A percentile compares a stretch with the other conserved stretches of the same genome.
Evolutionary conservation across 2,888 invertebrate genomes (phyloP).

Genomic region (Microctonus aethiopoides): DNA sequence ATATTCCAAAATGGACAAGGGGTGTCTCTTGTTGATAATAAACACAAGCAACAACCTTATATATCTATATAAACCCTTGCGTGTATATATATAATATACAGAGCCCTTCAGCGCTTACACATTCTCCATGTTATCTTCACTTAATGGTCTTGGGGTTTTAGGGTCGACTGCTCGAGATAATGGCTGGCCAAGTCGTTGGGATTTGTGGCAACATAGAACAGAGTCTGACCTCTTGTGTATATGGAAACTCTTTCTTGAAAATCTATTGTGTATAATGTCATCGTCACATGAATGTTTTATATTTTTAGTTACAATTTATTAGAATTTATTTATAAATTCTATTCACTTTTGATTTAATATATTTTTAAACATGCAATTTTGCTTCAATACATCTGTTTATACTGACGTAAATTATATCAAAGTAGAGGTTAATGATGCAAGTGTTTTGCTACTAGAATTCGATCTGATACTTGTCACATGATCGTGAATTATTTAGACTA

Average conservation of each 20-base stretch:
- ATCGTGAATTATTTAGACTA: not conserved
- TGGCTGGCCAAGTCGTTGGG: constrained; percentile 4
- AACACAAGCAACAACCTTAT: constrained; percentile 1
- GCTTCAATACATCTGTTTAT: not conserved
- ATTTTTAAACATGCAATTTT: no score
- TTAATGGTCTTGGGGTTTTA: constrained; percentile 22
- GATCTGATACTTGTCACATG: not conserved
- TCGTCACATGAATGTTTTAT: no score
- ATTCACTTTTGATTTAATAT: no score
- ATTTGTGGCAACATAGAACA: not conserved
- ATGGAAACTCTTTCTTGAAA: not conserved
- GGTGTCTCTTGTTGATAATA: constrained; percentile 23
- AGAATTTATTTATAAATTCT: no score
- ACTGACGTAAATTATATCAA: not conserved
- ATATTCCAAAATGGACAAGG: not conserved
- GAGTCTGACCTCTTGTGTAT: not conserved
- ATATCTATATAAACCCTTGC: not conserved
- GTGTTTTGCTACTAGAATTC: not conserved
- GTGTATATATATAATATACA: not conserved
- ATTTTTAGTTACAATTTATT: no score
- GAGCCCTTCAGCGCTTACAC: constrained; percentile 1
- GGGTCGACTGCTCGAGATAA: constrained; percentile 26
- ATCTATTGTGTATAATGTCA: not conserved
- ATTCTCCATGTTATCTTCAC: constrained; percentile 19
- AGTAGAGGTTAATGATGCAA: not conserved